Base-by-base conservation (phyloP, 37 sponge, comb jelly and placozoan species). In the Dysidea cf. avara region DNA sequence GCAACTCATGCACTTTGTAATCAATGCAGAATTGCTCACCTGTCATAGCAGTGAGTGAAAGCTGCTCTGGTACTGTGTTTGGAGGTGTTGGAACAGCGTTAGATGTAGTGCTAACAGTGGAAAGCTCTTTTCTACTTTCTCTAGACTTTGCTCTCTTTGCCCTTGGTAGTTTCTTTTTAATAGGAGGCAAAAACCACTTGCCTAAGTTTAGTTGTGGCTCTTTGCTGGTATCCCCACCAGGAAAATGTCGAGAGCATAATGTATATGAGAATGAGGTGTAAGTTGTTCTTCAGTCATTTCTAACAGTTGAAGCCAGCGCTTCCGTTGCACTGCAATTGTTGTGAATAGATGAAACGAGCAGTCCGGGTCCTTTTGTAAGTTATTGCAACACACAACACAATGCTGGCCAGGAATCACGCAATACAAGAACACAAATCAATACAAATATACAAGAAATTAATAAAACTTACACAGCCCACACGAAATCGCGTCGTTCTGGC, bases 211-310 rank as follows among this genome's bases (percentile, higher is more conserved):
- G 7, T 31, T 54, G 29, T 69, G 43, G 32, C 25, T 47, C 29
- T 30, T 29, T 43, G 5, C 7, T 43, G 9, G 9, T n/a, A 39
- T 80, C 62, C 16, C 71, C 80, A 57, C 46, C 64, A n/a, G 46
- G 80, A 58, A 59, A 80, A 66, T 80, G 80, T 37, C 80, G 55
- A 16, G 68, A 69, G 37, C 80, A 69, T 20, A 78, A n/a, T n/a
- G n/a, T n/a, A n/a, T n/a, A n/a, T n/a, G n/a, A n/a, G n/a, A n/a
- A n/a, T n/a, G n/a, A n/a, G n/a, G n/a, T n/a, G n/a, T n/a, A n/a
- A n/a, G n/a, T n/a, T n/a, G n/a, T n/a, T 43, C 46, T 9, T 43
- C 46, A 12, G 5, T 9, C 46, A 43, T 43, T 43, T 9, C 46
- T 5, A 43, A 43, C 9, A 43, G 7, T 9, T 43, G 7, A 43